Percentiles rank a stretch among this genome's conserved stretches.
phyloP scores from a whole-genome alignment of 2,888 invertebrate species.

The Entomobrya multifasciata region DNA sequence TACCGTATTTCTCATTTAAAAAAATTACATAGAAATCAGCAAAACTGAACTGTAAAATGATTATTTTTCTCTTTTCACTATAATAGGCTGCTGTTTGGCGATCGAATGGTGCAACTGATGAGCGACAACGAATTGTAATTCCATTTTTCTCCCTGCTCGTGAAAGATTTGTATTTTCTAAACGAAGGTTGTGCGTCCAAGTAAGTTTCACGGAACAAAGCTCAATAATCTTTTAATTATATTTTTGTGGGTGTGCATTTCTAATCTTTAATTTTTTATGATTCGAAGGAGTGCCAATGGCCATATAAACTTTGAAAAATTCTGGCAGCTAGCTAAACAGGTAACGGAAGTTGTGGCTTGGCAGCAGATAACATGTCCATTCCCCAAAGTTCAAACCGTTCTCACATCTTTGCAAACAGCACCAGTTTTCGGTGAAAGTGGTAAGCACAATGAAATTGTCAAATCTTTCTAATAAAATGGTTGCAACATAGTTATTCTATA shows the following conservation, averaged over 20 bases:
- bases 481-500: too few relatives aligned
- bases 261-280: neutral
- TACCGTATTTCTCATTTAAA: conserved; percentile 43
- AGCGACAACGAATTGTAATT: conserved; percentile 82
- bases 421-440: conserved; percentile 79
- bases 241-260: too few relatives aligned
- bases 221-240: neutral
- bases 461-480: neutral
- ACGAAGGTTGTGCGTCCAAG: conserved; percentile 82
- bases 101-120: conserved; percentile 80
- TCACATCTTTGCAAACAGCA: conserved; percentile 77
- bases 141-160: conserved; percentile 84
- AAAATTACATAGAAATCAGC: too few relatives aligned
- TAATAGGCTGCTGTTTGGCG: conserved; percentile 82
- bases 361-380: conserved; percentile 81
- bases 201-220: conserved; percentile 71
- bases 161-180: conserved; percentile 83
- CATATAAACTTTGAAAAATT: conserved; percentile 83
- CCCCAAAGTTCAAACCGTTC: conserved; percentile 78
- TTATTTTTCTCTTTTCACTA: conserved; percentile 15
- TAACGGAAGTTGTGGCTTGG: conserved; percentile 83
- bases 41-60: neutral
- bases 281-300: conserved; percentile 81
- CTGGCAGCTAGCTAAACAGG: conserved; percentile 83
- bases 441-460: too few relatives aligned